Conservation (phyloP, 1,140 invertebrate genomes). For the Drosophila novamexicana region DNA sequence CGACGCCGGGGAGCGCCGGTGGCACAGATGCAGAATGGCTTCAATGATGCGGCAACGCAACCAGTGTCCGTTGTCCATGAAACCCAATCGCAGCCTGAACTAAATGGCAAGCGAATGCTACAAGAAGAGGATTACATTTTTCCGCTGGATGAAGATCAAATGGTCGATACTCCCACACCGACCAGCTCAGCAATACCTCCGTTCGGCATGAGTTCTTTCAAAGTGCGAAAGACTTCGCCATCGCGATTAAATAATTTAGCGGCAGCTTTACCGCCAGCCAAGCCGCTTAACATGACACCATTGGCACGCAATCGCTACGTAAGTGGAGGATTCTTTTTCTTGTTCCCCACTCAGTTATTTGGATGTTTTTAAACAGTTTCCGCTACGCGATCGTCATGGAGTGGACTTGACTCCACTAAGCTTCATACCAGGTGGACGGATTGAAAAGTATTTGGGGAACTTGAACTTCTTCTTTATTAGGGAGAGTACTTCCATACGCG, state of each 20-base stretch:
- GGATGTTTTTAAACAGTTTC: slow-evolving; percentile 84
- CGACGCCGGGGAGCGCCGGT: slow-evolving; percentile 69
- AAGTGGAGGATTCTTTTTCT: slow-evolving; percentile 9
- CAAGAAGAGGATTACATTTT: slow-evolving; percentile 88
- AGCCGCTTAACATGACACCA: slow-evolving; percentile 39
- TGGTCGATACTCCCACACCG: slow-evolving; percentile 76
- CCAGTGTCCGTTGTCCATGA: slow-evolving; percentile 34
- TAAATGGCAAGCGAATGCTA: slow-evolving; percentile 68
- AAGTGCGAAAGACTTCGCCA: slow-evolving; percentile 75
- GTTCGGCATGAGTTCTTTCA: slow-evolving; percentile 77
- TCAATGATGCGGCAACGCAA: slow-evolving; percentile 39
- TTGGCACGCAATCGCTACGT: slow-evolving; percentile 57
- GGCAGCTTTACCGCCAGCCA: slow-evolving; percentile 39
- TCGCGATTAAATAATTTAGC: slow-evolving; percentile 52
- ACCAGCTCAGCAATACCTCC: slow-evolving; percentile 66
- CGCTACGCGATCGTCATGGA: slow-evolving; percentile 88
- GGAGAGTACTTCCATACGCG: slow-evolving; percentile 95
- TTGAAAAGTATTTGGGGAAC: slow-evolving; percentile 95
- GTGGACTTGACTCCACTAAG: slow-evolving; percentile 94
- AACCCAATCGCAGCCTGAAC: slow-evolving; percentile 57
- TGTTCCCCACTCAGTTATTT: not conserved
- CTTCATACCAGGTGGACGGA: slow-evolving; percentile 91
- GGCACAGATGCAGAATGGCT: slow-evolving; percentile 57
- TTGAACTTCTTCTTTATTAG: slow-evolving; percentile 98
- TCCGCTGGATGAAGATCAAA: slow-evolving; percentile 89